Base-by-base conservation (phyloP, 2,797 vertebrate genomes). In the Lacerta bilineata region DNA sequence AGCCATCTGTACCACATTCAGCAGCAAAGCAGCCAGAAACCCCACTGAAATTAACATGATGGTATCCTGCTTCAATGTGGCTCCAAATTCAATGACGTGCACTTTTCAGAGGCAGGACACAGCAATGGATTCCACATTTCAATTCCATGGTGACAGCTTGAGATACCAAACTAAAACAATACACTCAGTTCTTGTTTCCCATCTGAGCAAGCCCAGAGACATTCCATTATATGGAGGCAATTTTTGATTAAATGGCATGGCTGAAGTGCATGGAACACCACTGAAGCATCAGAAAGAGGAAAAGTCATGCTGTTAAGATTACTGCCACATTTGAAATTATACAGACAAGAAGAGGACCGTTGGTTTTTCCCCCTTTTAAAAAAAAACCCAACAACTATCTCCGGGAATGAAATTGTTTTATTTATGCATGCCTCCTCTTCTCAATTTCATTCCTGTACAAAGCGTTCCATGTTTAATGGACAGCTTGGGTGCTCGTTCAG, bases 401-500 rank as follows among this genome's bases (percentile, higher is more conserved):
- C 64, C 33, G 33, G 75, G 36, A n/a, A 46, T 84, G 33, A 0
- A 0, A 69, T 68, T 75, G 71, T 86, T 85, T 84, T 78, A 79
- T 36, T 36, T 6, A n/a, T n/a, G 1, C 29, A 33, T 72, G n/a
- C 61, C n/a, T 74, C 23, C 10, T 43, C 20, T 71, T 83, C 71
- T 75, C n/a, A 61, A 71, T 91, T 55, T 10, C 9, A 29, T 66
- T 43, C 71, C 55, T 80, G 11, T 0, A 0, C 36, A 80, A 43
- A 59, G 50, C 1, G 0, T 90, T 89, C 41, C 18, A 7, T 8
- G 0, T n/a, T 90, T 88, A 77, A 64, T 0, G 0, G 46, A 83
- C 0, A 0, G 3, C 41, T 75, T 84, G 66, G 8, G 18, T 33
- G 10, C 2, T 71, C 33, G 27, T 36, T 25, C 2, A 0, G 41